Conservation (phyloP, 2,113 vertebrate genomes). For the Irena cyanogastra region DNA sequence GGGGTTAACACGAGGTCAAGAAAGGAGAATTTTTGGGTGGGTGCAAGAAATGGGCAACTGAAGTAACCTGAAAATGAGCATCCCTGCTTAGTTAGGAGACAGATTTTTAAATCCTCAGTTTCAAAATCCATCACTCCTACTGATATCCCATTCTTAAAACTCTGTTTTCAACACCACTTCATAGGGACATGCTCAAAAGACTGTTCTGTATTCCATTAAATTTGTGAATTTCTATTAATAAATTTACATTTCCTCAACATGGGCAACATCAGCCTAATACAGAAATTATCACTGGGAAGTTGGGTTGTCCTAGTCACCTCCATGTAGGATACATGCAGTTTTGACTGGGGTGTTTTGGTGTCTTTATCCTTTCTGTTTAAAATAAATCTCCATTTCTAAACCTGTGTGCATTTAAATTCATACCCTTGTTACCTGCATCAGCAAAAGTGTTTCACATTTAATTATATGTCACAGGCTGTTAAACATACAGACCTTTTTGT, state of each 20-base stretch:
- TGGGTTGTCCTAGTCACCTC: neutral
- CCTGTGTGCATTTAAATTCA: neutral
- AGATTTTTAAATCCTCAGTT: neutral
- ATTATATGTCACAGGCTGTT: neutral
- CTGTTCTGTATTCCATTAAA: neutral
- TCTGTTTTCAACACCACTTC: neutral
- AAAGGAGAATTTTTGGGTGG: neutral
- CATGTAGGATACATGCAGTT: neutral
- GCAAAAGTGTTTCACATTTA: neutral
- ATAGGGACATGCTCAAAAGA: neutral
- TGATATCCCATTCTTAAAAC: neutral
- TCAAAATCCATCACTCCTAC: neutral
- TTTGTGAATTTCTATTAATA: neutral
- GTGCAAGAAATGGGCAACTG: neutral
- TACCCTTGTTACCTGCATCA: neutral
- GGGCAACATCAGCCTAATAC: neutral
- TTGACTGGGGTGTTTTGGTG: neutral
- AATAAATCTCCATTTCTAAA: neutral
- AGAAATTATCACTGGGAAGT: neutral
- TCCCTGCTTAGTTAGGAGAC: neutral
- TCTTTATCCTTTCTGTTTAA: neutral
- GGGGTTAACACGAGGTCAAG: neutral
- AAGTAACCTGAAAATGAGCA: neutral
- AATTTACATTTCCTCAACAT: neutral
- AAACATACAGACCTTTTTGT: neutral